Conservation (phyloP, 2,888 invertebrate species). For the Phalera bucephala region DNA sequence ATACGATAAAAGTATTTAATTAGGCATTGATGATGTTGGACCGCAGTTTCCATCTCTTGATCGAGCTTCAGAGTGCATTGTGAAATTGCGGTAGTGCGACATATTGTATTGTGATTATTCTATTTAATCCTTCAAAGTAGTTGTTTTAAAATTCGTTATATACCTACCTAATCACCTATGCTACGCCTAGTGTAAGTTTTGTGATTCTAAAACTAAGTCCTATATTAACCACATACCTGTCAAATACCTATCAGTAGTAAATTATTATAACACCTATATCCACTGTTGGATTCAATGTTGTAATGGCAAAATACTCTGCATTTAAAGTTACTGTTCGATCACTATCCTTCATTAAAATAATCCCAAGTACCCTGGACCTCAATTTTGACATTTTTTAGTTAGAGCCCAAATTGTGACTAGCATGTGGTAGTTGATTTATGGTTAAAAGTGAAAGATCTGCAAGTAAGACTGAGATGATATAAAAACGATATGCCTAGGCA, state of each 20-base stretch:
- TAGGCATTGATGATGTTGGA: slow-evolving; percentile 26
- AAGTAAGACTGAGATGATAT: slow-evolving; percentile 31
- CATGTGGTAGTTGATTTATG: slow-evolving; percentile 8
- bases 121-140: slow-evolving; percentile 61
- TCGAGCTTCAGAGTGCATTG: slow-evolving; percentile 22
- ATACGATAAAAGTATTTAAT: slow-evolving; percentile 28
- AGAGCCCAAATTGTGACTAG: slow-evolving; percentile 1
- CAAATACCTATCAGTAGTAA: slow-evolving; percentile 48
- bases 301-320: slow-evolving; percentile 29
- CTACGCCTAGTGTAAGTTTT: slow-evolving; percentile 63
- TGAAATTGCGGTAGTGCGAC: slow-evolving; percentile 36
- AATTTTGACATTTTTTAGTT: not conserved
- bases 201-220: slow-evolving; percentile 66
- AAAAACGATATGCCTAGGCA: not conserved
- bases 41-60: slow-evolving; percentile 20
- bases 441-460: slow-evolving; percentile 34
- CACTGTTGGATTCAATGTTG: slow-evolving; percentile 49
- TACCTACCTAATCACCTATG: slow-evolving; percentile 44
- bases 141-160: slow-evolving; percentile 54
- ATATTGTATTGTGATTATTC: slow-evolving; percentile 38
- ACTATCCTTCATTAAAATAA: slow-evolving; percentile 15
- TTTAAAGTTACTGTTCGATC: slow-evolving; percentile 26
- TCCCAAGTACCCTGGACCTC: slow-evolving; percentile 7
- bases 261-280: slow-evolving; percentile 36
- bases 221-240: slow-evolving; percentile 57